Evolutionary conservation across 2,888 invertebrate species (phyloP).

Genomic region (Masnerella sp.): DNA sequence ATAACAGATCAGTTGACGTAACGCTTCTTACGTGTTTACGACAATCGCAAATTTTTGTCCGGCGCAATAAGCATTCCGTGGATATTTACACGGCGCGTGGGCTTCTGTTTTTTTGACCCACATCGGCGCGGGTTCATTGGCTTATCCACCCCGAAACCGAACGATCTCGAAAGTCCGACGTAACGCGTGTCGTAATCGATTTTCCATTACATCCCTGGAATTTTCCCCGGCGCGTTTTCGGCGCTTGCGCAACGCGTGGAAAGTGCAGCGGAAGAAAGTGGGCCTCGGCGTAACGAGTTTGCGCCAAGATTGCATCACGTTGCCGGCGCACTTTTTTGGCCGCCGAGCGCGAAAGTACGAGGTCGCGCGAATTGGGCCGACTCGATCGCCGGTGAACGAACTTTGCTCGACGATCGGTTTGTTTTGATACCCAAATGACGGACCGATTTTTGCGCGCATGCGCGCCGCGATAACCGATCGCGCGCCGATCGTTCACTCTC

Average conservation of each 20-base stretch:
- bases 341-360: conserved; percentile 50
- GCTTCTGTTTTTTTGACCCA: conserved; percentile 72
- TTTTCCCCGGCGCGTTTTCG: conserved; percentile 4
- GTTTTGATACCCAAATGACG: too few relatives aligned
- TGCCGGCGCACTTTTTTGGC: conserved; percentile 10
- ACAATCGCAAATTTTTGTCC: conserved; percentile 26
- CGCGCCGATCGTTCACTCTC: conserved; percentile 11
- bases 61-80: conserved; percentile 19
- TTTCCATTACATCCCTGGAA: neutral
- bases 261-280: conserved; percentile 18
- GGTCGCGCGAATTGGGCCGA: conserved; percentile 47
- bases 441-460: too few relatives aligned
- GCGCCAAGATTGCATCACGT: conserved; percentile 2
- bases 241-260: conserved; percentile 32
- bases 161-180: conserved; percentile 35
- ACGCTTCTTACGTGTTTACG: conserved; percentile 37
- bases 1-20: conserved; percentile 26
- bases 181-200: conserved; percentile 20
- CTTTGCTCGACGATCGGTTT: conserved; percentile 14
- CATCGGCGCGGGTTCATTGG: conserved; percentile 72
- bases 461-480: too few relatives aligned
- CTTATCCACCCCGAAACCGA: neutral
- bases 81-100: conserved; percentile 43
- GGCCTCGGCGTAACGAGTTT: too few relatives aligned
- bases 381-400: conserved; percentile 60